These are phyloP conservation scores for Lacerta viridis DNA, from an alignment of 2,797 vertebrate species.

Conservation along the genomic window DNA sequence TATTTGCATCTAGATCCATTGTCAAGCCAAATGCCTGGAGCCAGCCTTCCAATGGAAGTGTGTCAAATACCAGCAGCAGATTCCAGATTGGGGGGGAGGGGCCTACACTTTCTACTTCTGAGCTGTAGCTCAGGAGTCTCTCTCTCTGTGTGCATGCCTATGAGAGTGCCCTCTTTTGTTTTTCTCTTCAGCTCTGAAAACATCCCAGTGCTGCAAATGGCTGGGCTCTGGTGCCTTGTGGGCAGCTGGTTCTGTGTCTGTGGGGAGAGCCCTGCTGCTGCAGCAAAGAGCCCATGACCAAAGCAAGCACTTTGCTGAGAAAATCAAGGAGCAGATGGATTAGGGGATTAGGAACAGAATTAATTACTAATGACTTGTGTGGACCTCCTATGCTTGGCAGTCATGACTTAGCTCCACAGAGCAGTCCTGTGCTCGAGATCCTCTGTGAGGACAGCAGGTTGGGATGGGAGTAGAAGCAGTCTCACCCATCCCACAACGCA, in stretches of 20 bases:
- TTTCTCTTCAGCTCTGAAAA: not conserved
- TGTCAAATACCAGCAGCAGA: not conserved
- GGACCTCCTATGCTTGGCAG: not conserved
- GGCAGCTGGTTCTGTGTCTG: not conserved
- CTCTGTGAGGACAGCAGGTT: accelerated
- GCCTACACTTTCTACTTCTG: not conserved
- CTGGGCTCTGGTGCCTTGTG: not conserved
- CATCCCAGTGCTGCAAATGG: no score
- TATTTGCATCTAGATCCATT: not conserved
- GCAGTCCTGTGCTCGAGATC: accelerated
- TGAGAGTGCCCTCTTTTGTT: not conserved
- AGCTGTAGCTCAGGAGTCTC: not conserved
- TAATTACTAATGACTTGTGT: constrained; percentile 71
- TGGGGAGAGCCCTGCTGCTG: not conserved
- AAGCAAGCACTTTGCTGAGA: constrained; percentile 70
- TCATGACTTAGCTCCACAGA: constrained; percentile 3
- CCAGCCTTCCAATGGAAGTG: not conserved
- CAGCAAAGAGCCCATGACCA: constrained; percentile 54
- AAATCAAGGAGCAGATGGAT: constrained; percentile 73
- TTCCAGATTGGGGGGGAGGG: not conserved
- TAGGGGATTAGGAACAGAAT: constrained; percentile 75
- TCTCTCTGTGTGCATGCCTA: not conserved
- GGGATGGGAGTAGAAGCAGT: not conserved
- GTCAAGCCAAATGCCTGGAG: not conserved
- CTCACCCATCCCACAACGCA: not conserved